A percentile compares a stretch with the other conserved stretches of the same genome.
phyloP scores from a whole-genome alignment of 1,140 invertebrate genomes.

The Phymastichus coffea region DNA sequence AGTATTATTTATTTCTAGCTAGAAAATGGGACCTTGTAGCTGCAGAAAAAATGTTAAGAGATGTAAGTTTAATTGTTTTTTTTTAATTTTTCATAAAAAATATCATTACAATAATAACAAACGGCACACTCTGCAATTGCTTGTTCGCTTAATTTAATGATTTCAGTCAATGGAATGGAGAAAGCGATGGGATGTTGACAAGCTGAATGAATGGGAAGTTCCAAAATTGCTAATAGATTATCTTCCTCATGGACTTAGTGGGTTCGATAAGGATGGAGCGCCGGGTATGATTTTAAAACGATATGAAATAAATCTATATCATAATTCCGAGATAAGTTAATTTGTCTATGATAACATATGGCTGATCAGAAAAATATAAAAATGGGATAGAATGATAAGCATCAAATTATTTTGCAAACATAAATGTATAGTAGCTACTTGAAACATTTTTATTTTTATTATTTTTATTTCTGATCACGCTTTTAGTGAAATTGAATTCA shows the following conservation, averaged over 20 bases:
- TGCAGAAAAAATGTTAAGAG: slow-evolving; percentile 83
- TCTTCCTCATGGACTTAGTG: slow-evolving; percentile 73
- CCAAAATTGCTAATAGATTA: slow-evolving; percentile 72
- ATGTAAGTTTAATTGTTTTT: slow-evolving; percentile 62
- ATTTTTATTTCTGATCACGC: not conserved
- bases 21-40: slow-evolving; percentile 78
- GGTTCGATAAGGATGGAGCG: slow-evolving; percentile 83
- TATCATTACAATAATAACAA: too few species aligned
- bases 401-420: too few species aligned
- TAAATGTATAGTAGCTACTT: too few species aligned
- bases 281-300: slow-evolving; percentile 70
- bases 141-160: too few species aligned
- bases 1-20: slow-evolving; percentile 72
- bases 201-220: slow-evolving; percentile 65
- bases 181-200: slow-evolving; percentile 76
- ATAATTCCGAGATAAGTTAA: too few species aligned
- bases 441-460: slow-evolving; percentile 1
- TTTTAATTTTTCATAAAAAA: too few species aligned
- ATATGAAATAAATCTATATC: not conserved
- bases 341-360: not conserved
- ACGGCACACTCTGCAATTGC: too few species aligned
- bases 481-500: too few species aligned
- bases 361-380: slow-evolving; percentile 4
- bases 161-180: slow-evolving; percentile 77
- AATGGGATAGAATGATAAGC: too few species aligned